These are phyloP conservation scores for Semibalanus balanoides DNA, from an alignment of 1,140 invertebrate genomes.

Conservation along the genomic window DNA sequence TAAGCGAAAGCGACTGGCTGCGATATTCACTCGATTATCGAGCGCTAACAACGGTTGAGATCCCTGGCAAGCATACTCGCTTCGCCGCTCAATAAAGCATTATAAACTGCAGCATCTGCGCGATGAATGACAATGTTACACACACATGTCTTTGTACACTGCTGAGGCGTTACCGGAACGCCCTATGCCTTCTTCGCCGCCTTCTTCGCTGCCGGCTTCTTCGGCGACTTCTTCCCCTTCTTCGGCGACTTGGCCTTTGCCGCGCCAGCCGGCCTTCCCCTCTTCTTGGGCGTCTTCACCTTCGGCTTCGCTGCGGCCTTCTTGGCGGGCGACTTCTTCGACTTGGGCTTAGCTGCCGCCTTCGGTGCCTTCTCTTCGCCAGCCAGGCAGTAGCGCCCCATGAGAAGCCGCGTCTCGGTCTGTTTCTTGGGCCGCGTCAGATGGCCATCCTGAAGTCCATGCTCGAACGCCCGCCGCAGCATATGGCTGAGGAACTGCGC, in stretches of 20 bases:
- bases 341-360: not conserved
- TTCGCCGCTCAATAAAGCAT: no score
- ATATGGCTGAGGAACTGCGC: conserved; percentile 6
- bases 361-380: not conserved
- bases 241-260: not conserved
- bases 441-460: not conserved
- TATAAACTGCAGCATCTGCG: no score
- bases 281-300: not conserved
- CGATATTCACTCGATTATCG: no score
- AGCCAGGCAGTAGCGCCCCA: not conserved
- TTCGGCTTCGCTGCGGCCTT: not conserved
- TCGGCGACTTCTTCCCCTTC: not conserved
- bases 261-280: no score
- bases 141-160: not conserved
- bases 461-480: not conserved
- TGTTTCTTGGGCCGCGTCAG: not conserved
- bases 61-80: no score
- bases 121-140: not conserved
- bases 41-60: no score
- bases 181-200: not conserved
- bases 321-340: not conserved
- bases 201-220: not conserved
- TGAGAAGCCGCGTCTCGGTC: not conserved
- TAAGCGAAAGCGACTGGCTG: no score
- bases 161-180: not conserved